A percentile compares a stretch with the other conserved stretches of the same genome.
Conservation (phyloP, 2,113 vertebrate species). For the Ceuthmochares aereus region DNA sequence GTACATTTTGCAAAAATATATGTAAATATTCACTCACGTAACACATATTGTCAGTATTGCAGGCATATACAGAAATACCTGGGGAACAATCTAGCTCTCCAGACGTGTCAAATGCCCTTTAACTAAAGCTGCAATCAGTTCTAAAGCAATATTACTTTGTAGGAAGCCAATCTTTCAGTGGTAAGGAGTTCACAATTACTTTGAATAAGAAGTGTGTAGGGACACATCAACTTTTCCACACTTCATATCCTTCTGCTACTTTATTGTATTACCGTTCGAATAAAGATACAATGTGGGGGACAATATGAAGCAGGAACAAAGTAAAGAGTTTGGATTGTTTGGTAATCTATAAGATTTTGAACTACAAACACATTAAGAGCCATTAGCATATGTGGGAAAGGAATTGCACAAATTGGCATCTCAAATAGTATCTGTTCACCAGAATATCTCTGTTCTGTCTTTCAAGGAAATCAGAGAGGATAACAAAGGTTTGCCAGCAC, state of each 20-base stretch:
- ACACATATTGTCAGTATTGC: neutral
- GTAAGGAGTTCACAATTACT: neutral
- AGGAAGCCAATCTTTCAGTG: neutral
- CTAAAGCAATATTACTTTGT: neutral
- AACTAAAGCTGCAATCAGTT: neutral
- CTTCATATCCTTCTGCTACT: neutral
- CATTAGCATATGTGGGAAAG: neutral
- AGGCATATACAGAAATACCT: neutral
- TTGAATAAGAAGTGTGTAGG: neutral
- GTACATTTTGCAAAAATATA: neutral
- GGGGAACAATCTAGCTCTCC: neutral
- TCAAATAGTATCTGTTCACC: neutral
- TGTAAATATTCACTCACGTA: neutral
- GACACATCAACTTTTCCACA: neutral
- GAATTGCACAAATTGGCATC: neutral
- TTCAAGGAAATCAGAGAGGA: neutral
- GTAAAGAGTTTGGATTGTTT: neutral
- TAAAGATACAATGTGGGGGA: neutral
- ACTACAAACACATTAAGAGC: neutral
- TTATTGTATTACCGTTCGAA: neutral
- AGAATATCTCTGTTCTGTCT: neutral
- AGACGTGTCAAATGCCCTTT: neutral
- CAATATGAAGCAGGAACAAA: neutral
- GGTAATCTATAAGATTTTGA: neutral
- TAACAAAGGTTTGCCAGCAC: neutral